Evolutionary conservation across 2,888 invertebrate species (phyloP).

Genomic region (Prosopocoilus inquinatus): DNA sequence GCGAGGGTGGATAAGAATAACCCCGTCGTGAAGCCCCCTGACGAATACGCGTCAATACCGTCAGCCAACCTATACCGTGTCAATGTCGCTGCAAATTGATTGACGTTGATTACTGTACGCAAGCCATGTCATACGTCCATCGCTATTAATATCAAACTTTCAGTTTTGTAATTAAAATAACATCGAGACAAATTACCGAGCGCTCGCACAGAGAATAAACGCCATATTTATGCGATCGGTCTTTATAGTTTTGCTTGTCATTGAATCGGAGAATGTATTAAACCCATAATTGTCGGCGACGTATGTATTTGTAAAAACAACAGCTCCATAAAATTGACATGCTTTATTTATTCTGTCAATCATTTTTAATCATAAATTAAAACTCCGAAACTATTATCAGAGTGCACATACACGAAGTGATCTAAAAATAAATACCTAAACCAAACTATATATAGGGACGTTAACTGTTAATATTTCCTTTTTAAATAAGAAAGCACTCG

Average conservation of each 20-base stretch:
- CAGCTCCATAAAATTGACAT: no score
- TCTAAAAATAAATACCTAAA: no score
- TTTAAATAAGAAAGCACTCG: no score
- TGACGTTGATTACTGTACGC: conserved; percentile 29
- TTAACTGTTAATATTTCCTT: no score
- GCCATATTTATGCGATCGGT: conserved; percentile 2
- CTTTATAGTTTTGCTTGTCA: background rate
- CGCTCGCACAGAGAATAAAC: background rate
- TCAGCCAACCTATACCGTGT: conserved; percentile 10
- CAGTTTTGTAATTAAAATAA: conserved; percentile 29
- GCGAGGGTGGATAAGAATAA: background rate
- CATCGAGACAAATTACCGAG: conserved; percentile 22
- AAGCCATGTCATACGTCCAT: conserved; percentile 18
- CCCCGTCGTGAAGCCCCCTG: background rate
- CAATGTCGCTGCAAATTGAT: conserved; percentile 26
- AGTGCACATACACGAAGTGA: no score
- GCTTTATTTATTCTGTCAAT: no score
- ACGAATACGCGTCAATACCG: background rate
- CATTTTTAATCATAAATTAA: no score
- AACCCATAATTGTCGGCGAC: background rate
- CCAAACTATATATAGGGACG: no score
- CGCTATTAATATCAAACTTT: conserved; percentile 26
- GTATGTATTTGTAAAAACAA: background rate
- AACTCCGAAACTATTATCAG: no score
- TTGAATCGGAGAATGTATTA: background rate